A percentile compares a stretch with the other conserved stretches of the same genome.
These are phyloP conservation scores for Oreochromis aureus DNA, from an alignment of 2,113 vertebrate genomes.

Conservation along the genomic window DNA sequence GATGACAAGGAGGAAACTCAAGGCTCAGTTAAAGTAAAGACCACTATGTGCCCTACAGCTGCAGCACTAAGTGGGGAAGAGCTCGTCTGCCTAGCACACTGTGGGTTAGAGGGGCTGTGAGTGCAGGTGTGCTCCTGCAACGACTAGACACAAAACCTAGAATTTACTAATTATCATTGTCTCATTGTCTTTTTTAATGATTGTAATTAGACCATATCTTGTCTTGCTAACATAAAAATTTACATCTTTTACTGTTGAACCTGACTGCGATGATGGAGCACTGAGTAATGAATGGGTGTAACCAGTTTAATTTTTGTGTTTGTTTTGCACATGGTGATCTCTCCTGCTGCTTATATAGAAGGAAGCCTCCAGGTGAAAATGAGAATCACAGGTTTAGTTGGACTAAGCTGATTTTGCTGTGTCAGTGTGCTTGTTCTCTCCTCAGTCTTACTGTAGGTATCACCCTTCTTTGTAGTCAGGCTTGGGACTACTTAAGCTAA, in stretches of 20 bases:
- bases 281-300: background rate
- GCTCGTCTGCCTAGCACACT: accelerated
- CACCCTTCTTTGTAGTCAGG: background rate
- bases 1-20: background rate
- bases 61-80: background rate
- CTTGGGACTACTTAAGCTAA: background rate
- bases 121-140: background rate
- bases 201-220: background rate
- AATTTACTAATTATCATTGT: background rate
- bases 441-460: background rate
- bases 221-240: background rate
- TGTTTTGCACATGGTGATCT: background rate
- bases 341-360: background rate
- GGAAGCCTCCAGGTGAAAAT: background rate
- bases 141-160: background rate
- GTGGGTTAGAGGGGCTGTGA: background rate
- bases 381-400: background rate
- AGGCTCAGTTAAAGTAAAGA: background rate
- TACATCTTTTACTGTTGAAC: background rate
- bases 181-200: background rate
- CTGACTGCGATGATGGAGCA: background rate
- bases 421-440: background rate
- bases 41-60: background rate
- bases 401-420: background rate
- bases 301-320: background rate